These are phyloP conservation scores for Diorhabda sublineata DNA, from an alignment of 1,140 invertebrate genomes.

Conservation along the genomic window DNA sequence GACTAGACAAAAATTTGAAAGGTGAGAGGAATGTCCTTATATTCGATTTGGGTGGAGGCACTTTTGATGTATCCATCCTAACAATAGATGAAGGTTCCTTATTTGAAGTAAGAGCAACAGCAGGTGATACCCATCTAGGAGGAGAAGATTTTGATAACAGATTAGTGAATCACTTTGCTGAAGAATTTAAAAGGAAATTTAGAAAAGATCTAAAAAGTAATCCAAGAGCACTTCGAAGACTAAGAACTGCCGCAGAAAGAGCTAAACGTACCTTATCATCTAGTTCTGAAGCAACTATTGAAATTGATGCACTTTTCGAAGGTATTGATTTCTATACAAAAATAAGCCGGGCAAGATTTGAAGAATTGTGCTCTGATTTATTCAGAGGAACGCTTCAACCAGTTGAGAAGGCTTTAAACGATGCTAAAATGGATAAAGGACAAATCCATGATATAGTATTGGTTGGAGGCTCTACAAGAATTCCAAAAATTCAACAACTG, in stretches of 20 bases:
- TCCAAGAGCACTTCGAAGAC: slow-evolving; percentile 53
- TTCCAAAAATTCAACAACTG: slow-evolving; percentile 53
- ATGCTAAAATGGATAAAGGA: slow-evolving; percentile 65
- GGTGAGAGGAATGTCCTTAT: slow-evolving; percentile 52
- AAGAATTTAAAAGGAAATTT: slow-evolving; percentile 52
- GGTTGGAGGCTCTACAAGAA: slow-evolving; percentile 67
- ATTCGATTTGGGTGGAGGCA: slow-evolving; percentile 54
- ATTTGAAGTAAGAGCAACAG: slow-evolving; percentile 66
- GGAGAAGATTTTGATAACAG: slow-evolving; percentile 79
- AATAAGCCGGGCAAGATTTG: slow-evolving; percentile 57
- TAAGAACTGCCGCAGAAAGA: slow-evolving; percentile 70
- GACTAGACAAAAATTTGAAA: slow-evolving; percentile 61
- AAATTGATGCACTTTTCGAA: slow-evolving; percentile 52
- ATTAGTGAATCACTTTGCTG: slow-evolving; percentile 62
- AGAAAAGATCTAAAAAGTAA: slow-evolving; percentile 50
- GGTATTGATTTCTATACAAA: slow-evolving; percentile 52
- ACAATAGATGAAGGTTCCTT: slow-evolving; percentile 65
- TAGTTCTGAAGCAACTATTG: slow-evolving; percentile 51
- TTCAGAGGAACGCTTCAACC: slow-evolving; percentile 53
- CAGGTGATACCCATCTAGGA: slow-evolving; percentile 56
- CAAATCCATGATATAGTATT: slow-evolving; percentile 66
- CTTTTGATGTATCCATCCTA: slow-evolving; percentile 68
- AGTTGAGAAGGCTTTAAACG: slow-evolving; percentile 59
- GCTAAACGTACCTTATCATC: slow-evolving; percentile 53
- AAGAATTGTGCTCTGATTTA: slow-evolving; percentile 51